phyloP scores from a whole-genome alignment of 1,140 invertebrate genomes.

The Danaus melanippus region DNA sequence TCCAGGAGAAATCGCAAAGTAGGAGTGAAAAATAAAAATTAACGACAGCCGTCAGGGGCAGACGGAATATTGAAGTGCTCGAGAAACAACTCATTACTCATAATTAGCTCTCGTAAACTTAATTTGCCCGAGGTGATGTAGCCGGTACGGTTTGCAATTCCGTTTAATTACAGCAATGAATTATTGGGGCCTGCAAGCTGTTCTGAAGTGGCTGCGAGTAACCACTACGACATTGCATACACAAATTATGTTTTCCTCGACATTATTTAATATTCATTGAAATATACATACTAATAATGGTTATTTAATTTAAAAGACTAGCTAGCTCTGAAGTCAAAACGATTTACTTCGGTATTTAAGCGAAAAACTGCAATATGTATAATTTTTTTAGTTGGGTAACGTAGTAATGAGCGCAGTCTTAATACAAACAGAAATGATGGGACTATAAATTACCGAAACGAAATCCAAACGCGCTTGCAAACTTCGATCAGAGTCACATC shows the following conservation, averaged over 20 bases:
- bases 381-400: not conserved
- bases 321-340: too few species aligned
- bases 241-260: not conserved
- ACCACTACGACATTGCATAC: conserved; percentile 14
- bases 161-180: conserved; percentile 38
- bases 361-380: too few species aligned
- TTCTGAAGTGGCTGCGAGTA: conserved; percentile 14
- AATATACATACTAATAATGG: too few species aligned
- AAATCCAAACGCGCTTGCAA: conserved; percentile 19
- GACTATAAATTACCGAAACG: conserved; percentile 26
- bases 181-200: conserved; percentile 22
- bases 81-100: conserved; percentile 54
- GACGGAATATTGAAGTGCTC: conserved; percentile 42
- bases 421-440: conserved; percentile 28
- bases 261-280: too few species aligned
- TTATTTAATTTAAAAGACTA: too few species aligned
- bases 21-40: conserved; percentile 42
- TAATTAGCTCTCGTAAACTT: conserved; percentile 58
- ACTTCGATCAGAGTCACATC: conserved; percentile 25
- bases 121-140: conserved; percentile 39
- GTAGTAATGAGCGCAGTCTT: conserved; percentile 8
- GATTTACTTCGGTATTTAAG: too few species aligned
- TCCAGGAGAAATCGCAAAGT: conserved; percentile 33
- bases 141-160: conserved; percentile 36
- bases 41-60: conserved; percentile 37